Evolutionary conservation across 2,888 invertebrate genomes (phyloP), one percentile per base, ranked within the genome.

Genomic region (Nymphalis c-album): DNA sequence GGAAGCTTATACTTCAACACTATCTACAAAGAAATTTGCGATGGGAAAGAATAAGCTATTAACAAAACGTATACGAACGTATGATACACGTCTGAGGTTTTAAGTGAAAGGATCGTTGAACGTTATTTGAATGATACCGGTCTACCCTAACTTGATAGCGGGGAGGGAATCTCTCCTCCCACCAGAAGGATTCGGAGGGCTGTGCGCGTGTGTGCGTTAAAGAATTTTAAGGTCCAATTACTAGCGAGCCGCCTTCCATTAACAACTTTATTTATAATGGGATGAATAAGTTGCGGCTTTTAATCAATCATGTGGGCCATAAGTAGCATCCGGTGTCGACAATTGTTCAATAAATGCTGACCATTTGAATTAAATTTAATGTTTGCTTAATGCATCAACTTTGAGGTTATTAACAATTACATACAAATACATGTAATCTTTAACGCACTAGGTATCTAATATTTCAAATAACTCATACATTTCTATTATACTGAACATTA

Each of bases 211-310:
- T 83, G 82, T 82, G 83, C 75, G 82, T 86, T 78, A 77, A 80
- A 79, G 85, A 87, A 88, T 88, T 85, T 87, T 83, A 84, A 88
- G 85, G 82, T 82, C 86, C 88, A 89, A 90, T 90, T 90, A 90
- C 85, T 79, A 81, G 80, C 76, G 80, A 81, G 80, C 85, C 81
- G 83, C 77, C 80, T 77, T 81, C 84, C 85, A 88, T 90, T 88
- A 90, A 89, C 85, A 87, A 87, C 85, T 87, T 89, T 88, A 90
- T 89, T 88, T 89, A 88, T 86, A 85, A 84, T 80, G 78, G 77
- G 84, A 85, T 87, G 84, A 85, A 88, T 88, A 88, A 85, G 82
- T 88, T 85, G 90, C 87, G 87, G 88, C 85, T 85, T 90, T 90
- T 89, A 88, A 90, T 90, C 88, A 90, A 90, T 89, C 88, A 87